Evolutionary conservation across 2,888 invertebrate species (phyloP).

Genomic region (Steinernema carpocapsae): DNA sequence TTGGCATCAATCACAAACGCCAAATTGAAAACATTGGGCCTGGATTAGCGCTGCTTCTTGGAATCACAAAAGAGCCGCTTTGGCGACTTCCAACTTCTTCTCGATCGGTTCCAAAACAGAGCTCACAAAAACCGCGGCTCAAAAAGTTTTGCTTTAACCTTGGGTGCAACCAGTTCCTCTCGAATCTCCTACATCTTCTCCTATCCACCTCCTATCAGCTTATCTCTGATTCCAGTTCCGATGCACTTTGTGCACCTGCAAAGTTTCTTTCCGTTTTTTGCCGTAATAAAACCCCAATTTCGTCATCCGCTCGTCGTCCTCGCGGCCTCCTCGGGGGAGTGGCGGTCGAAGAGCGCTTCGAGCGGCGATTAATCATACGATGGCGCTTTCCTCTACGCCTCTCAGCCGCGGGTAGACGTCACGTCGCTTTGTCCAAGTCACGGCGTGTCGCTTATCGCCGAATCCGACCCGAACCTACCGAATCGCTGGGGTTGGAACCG

Average conservation of each 20-base stretch:
- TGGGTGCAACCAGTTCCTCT: too few species aligned
- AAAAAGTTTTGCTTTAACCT: too few species aligned
- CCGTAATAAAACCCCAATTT: constrained; percentile 20
- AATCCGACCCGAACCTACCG: constrained; percentile 14
- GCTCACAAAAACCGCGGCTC: too few species aligned
- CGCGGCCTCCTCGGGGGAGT: constrained; percentile 11
- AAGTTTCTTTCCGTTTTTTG: constrained; percentile 6
- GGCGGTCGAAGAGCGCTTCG: background rate
- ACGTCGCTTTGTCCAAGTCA: background rate
- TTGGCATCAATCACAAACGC: too few species aligned
- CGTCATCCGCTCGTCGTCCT: background rate
- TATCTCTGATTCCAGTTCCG: too few species aligned
- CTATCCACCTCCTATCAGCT: too few species aligned
- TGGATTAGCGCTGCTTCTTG: too few species aligned
- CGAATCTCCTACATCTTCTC: too few species aligned
- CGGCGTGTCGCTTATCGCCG: background rate
- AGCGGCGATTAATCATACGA: constrained; percentile 27
- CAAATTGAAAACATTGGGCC: too few species aligned
- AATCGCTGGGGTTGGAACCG: constrained; percentile 14
- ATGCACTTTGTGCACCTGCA: constrained; percentile 4
- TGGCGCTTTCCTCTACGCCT: constrained; percentile 4
- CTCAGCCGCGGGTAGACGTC: background rate
- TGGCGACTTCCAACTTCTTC: too few species aligned
- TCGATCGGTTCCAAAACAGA: too few species aligned
- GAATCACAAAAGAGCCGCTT: too few species aligned